These are phyloP conservation scores for Sebastes variabilis DNA, from an alignment of 2,797 vertebrate species.

Conservation along the genomic window DNA sequence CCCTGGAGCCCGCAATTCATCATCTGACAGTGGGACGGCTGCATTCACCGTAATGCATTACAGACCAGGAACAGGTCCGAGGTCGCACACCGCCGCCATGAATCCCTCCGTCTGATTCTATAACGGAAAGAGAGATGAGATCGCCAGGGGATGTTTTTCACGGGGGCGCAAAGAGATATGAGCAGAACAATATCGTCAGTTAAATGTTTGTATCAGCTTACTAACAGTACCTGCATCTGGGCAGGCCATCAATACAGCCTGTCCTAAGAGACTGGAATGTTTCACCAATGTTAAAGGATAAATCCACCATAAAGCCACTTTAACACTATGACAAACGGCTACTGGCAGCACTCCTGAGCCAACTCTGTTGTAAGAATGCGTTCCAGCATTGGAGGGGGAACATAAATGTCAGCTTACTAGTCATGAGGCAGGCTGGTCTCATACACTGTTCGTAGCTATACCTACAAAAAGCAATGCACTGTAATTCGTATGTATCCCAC, in stretches of 20 bases:
- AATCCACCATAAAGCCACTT: background rate
- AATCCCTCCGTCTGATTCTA: constrained; percentile 20
- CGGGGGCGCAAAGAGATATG: background rate
- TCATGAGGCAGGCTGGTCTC: background rate
- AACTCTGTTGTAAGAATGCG: background rate
- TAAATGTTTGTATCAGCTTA: constrained; percentile 19
- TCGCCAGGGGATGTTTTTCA: background rate
- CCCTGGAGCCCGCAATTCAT: constrained; percentile 75
- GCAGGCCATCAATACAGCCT: background rate
- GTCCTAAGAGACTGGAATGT: background rate
- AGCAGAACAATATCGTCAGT: constrained; percentile 14
- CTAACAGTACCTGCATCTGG: constrained; percentile 10
- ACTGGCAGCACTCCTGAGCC: background rate
- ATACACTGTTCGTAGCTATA: too few species aligned
- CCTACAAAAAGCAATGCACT: too few species aligned
- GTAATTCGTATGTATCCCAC: too few species aligned
- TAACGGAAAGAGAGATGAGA: constrained; percentile 4
- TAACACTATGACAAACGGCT: background rate
- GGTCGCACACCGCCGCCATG: constrained; percentile 40
- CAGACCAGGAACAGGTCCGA: constrained; percentile 46
- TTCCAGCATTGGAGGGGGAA: background rate
- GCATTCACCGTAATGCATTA: constrained; percentile 78
- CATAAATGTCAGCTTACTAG: background rate
- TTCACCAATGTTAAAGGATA: constrained; percentile 5
- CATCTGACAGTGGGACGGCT: constrained; percentile 66